These are phyloP conservation scores for Sylvietta virens DNA, from an alignment of 2,113 vertebrate genomes.

Conservation along the genomic window DNA sequence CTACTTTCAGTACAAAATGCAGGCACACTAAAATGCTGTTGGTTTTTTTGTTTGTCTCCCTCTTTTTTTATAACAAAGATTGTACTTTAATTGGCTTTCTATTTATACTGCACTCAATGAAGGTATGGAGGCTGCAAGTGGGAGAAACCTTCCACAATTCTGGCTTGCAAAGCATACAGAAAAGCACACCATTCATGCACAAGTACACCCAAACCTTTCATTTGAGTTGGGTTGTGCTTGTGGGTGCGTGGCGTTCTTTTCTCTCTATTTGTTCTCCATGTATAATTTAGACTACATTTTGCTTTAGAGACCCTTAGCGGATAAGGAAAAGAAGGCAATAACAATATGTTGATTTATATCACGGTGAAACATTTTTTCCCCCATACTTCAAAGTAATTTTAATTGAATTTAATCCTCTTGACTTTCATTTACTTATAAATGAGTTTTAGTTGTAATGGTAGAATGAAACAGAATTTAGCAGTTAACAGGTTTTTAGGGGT, in stretches of 20 bases:
- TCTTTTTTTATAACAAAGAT: conserved; percentile 53
- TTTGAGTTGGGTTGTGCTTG: conserved; percentile 27
- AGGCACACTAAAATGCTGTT: conserved; percentile 40
- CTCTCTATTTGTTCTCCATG: conserved; percentile 28
- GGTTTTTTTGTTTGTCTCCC: conserved; percentile 23
- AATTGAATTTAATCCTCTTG: conserved; percentile 79
- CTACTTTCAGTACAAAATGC: conserved; percentile 54
- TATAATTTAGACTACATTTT: conserved; percentile 60
- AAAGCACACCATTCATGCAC: conserved; percentile 11
- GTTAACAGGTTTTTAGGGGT: conserved; percentile 69
- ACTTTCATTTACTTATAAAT: conserved; percentile 78
- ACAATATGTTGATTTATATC: conserved; percentile 71
- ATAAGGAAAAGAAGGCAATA: conserved; percentile 67
- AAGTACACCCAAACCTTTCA: conserved; percentile 52
- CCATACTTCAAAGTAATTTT: conserved; percentile 75
- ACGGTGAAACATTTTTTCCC: conserved; percentile 58
- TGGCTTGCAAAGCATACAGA: conserved; percentile 10
- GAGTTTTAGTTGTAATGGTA: conserved; percentile 70
- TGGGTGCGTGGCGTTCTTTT: conserved; percentile 39
- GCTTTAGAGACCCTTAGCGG: conserved; percentile 57
- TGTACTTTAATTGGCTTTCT: conserved; percentile 68
- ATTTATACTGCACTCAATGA: conserved; percentile 50
- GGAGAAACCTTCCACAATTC: conserved; percentile 21
- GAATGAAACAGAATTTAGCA: conserved; percentile 65
- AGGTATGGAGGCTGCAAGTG: conserved; percentile 48